These are phyloP conservation scores for Lordiphosa mommai DNA, from an alignment of 1,140 invertebrate genomes.

Conservation along the genomic window DNA sequence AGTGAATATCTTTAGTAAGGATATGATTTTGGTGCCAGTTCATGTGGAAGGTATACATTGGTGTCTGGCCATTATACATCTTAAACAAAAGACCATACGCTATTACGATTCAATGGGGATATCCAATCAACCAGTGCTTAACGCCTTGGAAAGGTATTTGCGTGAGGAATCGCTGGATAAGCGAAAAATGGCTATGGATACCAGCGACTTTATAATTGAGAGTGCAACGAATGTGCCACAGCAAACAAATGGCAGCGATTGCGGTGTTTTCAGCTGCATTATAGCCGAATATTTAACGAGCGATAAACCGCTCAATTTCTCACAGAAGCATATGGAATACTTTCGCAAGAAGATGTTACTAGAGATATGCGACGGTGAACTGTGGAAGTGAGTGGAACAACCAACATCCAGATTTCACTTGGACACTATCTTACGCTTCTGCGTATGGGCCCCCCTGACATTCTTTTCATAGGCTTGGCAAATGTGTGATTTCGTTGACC, in stretches of 20 bases:
- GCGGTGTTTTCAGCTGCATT: slow-evolving; percentile 97
- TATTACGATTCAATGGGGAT: slow-evolving; percentile 97
- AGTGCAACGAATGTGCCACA: slow-evolving; percentile 90
- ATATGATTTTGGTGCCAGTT: slow-evolving; percentile 86
- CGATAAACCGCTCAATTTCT: slow-evolving; percentile 87
- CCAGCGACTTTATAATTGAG: slow-evolving; percentile 85
- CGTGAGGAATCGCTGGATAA: slow-evolving; percentile 93
- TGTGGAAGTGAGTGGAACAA: not conserved
- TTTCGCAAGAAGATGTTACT: slow-evolving; percentile 94
- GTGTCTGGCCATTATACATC: slow-evolving; percentile 94
- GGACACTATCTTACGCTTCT: no score
- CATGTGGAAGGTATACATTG: slow-evolving; percentile 96
- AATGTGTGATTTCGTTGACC: no score
- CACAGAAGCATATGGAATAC: slow-evolving; percentile 95
- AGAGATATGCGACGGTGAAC: slow-evolving; percentile 86
- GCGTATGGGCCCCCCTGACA: no score
- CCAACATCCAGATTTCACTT: no score
- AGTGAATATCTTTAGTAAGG: slow-evolving; percentile 79
- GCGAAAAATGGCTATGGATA: slow-evolving; percentile 87
- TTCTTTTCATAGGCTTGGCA: no score
- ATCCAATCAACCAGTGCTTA: slow-evolving; percentile 86
- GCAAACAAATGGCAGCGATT: slow-evolving; percentile 97
- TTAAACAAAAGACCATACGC: slow-evolving; percentile 86
- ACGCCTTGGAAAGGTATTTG: slow-evolving; percentile 87
- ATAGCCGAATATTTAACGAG: slow-evolving; percentile 94